Evolutionary conservation across 1,140 invertebrate species (phyloP).

Genomic region (Proctacanthus coquilletti): DNA sequence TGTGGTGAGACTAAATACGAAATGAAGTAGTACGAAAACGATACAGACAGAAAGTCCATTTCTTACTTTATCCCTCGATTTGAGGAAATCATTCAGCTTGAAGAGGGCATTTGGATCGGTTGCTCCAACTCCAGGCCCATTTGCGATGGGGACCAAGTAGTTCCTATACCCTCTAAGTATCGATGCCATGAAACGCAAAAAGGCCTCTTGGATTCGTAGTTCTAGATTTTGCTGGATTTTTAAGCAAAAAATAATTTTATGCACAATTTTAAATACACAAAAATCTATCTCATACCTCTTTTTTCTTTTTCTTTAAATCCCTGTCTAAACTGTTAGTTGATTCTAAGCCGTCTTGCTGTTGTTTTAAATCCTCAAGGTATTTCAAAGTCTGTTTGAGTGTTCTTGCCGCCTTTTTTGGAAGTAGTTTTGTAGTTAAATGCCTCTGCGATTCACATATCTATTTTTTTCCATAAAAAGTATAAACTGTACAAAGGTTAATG

Average conservation of each 20-base stretch:
- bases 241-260: slow-evolving; percentile 3
- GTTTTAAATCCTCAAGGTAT: slow-evolving; percentile 36
- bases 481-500: no score
- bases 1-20: slow-evolving; percentile 69
- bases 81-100: slow-evolving; percentile 71
- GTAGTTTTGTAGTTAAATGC: slow-evolving; percentile 62
- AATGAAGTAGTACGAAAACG: no score
- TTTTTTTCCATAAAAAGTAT: slow-evolving; percentile 5
- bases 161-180: slow-evolving; percentile 83
- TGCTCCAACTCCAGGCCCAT: slow-evolving; percentile 80
- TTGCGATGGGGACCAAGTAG: slow-evolving; percentile 86
- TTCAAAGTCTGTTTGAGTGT: slow-evolving; percentile 58
- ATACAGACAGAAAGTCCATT: slow-evolving; percentile 1
- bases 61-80: slow-evolving; percentile 38
- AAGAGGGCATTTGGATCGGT: slow-evolving; percentile 92
- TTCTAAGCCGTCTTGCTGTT: slow-evolving; percentile 32
- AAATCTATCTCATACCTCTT: slow-evolving; percentile 28
- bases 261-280: slow-evolving; percentile 6
- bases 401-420: slow-evolving; percentile 78
- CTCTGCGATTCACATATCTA: slow-evolving; percentile 78
- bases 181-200: slow-evolving; percentile 88
- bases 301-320: slow-evolving; percentile 40
- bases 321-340: slow-evolving; percentile 41
- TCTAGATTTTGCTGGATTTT: slow-evolving; percentile 58
- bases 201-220: slow-evolving; percentile 91